These are phyloP conservation scores for Pseudomyrmex dendroicus DNA, from an alignment of 1,140 invertebrate genomes.

Conservation along the genomic window DNA sequence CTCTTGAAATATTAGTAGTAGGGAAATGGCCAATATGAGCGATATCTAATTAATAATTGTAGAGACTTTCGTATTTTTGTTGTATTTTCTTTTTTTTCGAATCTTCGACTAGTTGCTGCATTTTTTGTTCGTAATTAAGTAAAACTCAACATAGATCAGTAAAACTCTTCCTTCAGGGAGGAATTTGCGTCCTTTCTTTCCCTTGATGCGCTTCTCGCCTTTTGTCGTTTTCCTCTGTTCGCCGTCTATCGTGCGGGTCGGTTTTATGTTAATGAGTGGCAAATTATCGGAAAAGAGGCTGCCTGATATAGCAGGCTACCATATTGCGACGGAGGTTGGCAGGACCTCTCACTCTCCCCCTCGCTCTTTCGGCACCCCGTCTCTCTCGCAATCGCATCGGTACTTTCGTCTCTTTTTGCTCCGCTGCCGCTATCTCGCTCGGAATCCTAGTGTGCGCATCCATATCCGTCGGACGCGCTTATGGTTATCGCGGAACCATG, in stretches of 20 bases:
- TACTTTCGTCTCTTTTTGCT: conserved; percentile 55
- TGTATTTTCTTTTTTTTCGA: neutral
- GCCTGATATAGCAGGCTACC: conserved; percentile 75
- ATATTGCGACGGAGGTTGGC: conserved; percentile 74
- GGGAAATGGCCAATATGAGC: too few relatives aligned
- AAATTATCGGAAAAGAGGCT: conserved; percentile 82
- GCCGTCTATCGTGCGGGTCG: conserved; percentile 1
- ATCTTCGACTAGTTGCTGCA: too few relatives aligned
- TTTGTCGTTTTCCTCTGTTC: neutral
- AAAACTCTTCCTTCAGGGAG: neutral
- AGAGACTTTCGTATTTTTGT: neutral
- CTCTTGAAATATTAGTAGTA: too few relatives aligned
- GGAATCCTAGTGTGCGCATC: conserved; percentile 60
- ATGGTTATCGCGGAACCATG: conserved; percentile 49
- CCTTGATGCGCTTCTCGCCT: neutral
- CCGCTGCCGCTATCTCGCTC: conserved; percentile 25
- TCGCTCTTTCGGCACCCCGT: conserved; percentile 38
- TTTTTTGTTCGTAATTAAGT: too few relatives aligned
- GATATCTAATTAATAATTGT: too few relatives aligned
- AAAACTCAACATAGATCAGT: too few relatives aligned
- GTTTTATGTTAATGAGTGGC: conserved; percentile 80
- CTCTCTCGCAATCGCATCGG: conserved; percentile 39
- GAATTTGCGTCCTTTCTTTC: neutral
- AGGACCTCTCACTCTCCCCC: conserved; percentile 63
- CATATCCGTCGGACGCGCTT: conserved; percentile 30